Evolutionary conservation across 30 jellyfish, hydroid and myxozoan genomes (phyloP).

Genomic region (Hydra vulgaris): DNA sequence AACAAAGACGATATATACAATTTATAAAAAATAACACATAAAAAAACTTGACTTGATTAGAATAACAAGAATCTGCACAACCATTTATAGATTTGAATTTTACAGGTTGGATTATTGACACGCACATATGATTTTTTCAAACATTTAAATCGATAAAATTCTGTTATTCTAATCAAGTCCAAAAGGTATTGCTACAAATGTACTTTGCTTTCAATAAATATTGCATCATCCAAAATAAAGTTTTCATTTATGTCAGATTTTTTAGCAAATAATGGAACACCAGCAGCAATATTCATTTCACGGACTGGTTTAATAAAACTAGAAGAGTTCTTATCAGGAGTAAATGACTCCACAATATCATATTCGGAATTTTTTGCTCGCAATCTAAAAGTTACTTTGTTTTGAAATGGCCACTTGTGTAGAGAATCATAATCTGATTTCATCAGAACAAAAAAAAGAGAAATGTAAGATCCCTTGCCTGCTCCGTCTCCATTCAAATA

Average conservation of each 20-base stretch:
- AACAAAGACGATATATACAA: too few species aligned
- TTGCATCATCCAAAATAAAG: constrained; percentile 35
- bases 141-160: too few species aligned
- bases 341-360: constrained; percentile 45
- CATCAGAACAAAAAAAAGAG: constrained; percentile 75
- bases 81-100: too few species aligned
- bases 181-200: too few species aligned
- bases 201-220: constrained; percentile 50
- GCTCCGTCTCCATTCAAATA: constrained; percentile 87
- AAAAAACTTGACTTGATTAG: too few species aligned
- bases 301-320: constrained; percentile 68
- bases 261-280: constrained; percentile 56
- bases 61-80: too few species aligned
- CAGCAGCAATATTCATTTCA: constrained; percentile 82
- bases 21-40: too few species aligned
- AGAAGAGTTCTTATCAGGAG: constrained; percentile 63
- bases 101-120: too few species aligned
- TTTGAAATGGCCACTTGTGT: constrained; percentile 76
- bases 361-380: constrained; percentile 9
- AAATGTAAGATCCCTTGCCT: constrained; percentile 62
- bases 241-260: constrained; percentile 30
- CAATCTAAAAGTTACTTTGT: constrained; percentile 42
- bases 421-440: constrained; percentile 61
- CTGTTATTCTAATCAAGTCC: too few species aligned
- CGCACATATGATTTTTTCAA: too few species aligned